These are phyloP conservation scores for Thereva nobilitata DNA, from an alignment of 2,888 invertebrate genomes.

Conservation along the genomic window DNA sequence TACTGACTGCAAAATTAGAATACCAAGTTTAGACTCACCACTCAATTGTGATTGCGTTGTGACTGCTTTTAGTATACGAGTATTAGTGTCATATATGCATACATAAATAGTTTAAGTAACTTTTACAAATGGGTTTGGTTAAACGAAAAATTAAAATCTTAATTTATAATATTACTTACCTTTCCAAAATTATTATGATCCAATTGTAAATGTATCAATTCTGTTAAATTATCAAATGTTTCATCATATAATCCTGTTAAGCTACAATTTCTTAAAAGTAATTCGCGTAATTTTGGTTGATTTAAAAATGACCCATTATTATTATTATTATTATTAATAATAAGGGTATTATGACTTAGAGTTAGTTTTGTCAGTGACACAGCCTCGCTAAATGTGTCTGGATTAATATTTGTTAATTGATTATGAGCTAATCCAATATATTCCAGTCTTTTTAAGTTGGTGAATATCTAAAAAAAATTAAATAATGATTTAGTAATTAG, in stretches of 20 bases:
- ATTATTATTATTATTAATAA: slow-evolving; percentile 46
- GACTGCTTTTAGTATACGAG: too few relatives aligned
- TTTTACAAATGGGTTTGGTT: too few relatives aligned
- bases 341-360: slow-evolving; percentile 55
- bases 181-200: slow-evolving; percentile 53
- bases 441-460: slow-evolving; percentile 49
- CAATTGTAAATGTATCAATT: slow-evolving; percentile 53
- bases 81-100: too few relatives aligned
- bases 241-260: slow-evolving; percentile 53
- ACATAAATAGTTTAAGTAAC: too few relatives aligned
- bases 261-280: slow-evolving; percentile 55
- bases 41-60: too few relatives aligned
- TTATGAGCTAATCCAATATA: slow-evolving; percentile 55
- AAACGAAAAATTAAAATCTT: not conserved
- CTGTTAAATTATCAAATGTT: slow-evolving; percentile 53
- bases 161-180: slow-evolving; percentile 46
- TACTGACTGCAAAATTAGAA: too few relatives aligned
- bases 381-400: slow-evolving; percentile 53
- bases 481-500: not conserved
- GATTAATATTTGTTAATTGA: slow-evolving; percentile 51
- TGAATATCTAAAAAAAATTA: slow-evolving; percentile 51
- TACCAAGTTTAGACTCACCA: too few relatives aligned
- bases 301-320: slow-evolving; percentile 50
- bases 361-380: slow-evolving; percentile 51
- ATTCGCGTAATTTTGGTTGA: slow-evolving; percentile 51